Evolutionary conservation across 2,888 invertebrate genomes (phyloP), one percentile per base, ranked within the genome.

Genomic region (Macropis europaea): DNA sequence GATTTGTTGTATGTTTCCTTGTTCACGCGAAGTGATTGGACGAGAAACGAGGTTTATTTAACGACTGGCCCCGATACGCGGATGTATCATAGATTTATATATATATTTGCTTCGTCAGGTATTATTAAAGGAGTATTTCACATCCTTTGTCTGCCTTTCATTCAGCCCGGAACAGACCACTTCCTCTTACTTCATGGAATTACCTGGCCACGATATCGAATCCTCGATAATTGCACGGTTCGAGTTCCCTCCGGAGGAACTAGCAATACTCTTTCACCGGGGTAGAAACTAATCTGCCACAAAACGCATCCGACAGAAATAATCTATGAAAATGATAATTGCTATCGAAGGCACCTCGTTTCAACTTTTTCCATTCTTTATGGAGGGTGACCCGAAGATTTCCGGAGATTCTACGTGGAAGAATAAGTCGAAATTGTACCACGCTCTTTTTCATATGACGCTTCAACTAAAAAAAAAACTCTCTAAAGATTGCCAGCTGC

Each of bases 101-200:
- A 68, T 76, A 83, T 82, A 84, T 82, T 80, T 82, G 80, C 81
- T 84, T 82, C 77, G 76, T 77, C 73, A 79, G 70, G 68, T 82
- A 85, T 84, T 71, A 85, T 82, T 85, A 82, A 84, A 82, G 64
- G 59, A 79, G 60, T 76, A 81, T 78, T 76, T 73, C 74, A 72
- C 48, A 70, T 48, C 17, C 22, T 19, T 34, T 40, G 40, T 19
- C n/a, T 30, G 32, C 11, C 15, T 69, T 54, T 73, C 50, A 73
- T 66, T 36, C 42, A 3, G 7, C 30, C 40, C 13, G n/a, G 11
- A 26, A 53, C 13, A 5, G n/a, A 48, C 38, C 3, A 7, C 24
- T n/a, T 11, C n/a, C 22, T 11, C n/a, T 6, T 42, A n/a, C 11
- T 36, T 17, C 26, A 6, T 32, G 15, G 40, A 48, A 57, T 64